These are phyloP conservation scores for Ctenicera cuprea DNA, from an alignment of 2,888 invertebrate genomes.

Conservation along the genomic window DNA sequence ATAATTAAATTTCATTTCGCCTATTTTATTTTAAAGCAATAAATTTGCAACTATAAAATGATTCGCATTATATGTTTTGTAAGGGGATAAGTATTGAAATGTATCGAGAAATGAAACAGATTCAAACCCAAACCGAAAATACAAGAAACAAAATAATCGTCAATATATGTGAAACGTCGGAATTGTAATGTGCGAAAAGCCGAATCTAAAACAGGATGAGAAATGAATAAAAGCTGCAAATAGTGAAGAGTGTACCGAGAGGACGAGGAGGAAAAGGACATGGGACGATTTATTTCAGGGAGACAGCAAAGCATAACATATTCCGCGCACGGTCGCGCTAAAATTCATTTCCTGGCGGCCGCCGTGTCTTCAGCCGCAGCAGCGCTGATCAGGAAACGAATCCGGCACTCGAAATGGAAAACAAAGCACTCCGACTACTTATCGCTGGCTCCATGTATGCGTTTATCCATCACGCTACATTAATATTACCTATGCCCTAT, in stretches of 20 bases:
- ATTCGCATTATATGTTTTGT: no score
- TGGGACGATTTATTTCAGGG: conserved; percentile 58
- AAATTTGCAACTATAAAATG: no score
- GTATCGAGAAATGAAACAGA: neutral
- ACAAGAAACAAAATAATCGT: neutral
- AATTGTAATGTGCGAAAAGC: conserved; percentile 20
- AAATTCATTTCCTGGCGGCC: conserved; percentile 71
- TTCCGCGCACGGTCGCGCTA: conserved; percentile 67
- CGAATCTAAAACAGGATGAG: conserved; percentile 8
- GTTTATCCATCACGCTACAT: conserved; percentile 63
- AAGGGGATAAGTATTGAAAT: neutral
- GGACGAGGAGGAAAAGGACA: conserved; percentile 53
- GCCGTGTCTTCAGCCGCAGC: conserved; percentile 69
- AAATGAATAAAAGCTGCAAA: conserved; percentile 36
- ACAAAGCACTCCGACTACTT: conserved; percentile 66
- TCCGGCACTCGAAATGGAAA: conserved; percentile 70
- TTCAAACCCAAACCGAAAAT: neutral
- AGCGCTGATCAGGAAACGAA: conserved; percentile 69
- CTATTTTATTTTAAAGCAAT: no score
- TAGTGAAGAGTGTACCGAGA: conserved; percentile 34
- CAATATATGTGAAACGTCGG: conserved; percentile 15
- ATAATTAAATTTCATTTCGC: no score
- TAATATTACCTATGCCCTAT: conserved; percentile 59
- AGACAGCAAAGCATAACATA: conserved; percentile 59
- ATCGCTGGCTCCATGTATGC: conserved; percentile 60